These are phyloP conservation scores for Drosophila subsilvestris DNA, from an alignment of 2,888 invertebrate genomes.

Conservation along the genomic window DNA sequence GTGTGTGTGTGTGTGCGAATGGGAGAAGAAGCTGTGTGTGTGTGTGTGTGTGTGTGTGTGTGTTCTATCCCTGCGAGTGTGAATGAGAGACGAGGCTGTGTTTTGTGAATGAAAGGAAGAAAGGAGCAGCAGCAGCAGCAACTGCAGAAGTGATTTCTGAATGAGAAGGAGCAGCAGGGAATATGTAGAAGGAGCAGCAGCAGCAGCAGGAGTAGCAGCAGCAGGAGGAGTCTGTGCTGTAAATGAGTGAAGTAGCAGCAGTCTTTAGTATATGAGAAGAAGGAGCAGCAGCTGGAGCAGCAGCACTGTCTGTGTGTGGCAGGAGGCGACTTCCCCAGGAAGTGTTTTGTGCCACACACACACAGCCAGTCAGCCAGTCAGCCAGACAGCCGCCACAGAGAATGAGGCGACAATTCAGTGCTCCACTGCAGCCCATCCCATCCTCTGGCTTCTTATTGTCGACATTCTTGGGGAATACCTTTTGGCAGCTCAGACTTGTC, in stretches of 20 bases:
- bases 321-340: constrained; percentile 34
- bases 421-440: constrained; percentile 9
- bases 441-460: constrained; percentile 43
- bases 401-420: constrained; percentile 50
- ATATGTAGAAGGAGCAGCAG: too few relatives aligned
- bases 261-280: constrained; percentile 13
- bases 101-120: constrained; percentile 19
- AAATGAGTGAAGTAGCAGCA: neutral
- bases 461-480: constrained; percentile 80
- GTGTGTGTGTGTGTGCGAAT: constrained; percentile 11
- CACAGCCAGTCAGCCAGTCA: neutral
- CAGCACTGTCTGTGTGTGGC: neutral
- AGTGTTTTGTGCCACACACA: constrained; percentile 57
- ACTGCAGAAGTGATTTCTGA: neutral
- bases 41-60: constrained; percentile 1
- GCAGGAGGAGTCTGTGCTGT: neutral
- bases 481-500: constrained; percentile 77
- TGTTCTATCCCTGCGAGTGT: neutral
- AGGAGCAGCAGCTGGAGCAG: neutral
- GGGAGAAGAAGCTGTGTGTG: neutral
- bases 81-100: constrained; percentile 12
- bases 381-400: neutral
- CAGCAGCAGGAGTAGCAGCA: neutral
- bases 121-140: neutral
- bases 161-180: neutral